These are phyloP conservation scores for Drosophila aff. DNA, from an alignment of 1,140 invertebrate species.

Conservation along the genomic window DNA sequence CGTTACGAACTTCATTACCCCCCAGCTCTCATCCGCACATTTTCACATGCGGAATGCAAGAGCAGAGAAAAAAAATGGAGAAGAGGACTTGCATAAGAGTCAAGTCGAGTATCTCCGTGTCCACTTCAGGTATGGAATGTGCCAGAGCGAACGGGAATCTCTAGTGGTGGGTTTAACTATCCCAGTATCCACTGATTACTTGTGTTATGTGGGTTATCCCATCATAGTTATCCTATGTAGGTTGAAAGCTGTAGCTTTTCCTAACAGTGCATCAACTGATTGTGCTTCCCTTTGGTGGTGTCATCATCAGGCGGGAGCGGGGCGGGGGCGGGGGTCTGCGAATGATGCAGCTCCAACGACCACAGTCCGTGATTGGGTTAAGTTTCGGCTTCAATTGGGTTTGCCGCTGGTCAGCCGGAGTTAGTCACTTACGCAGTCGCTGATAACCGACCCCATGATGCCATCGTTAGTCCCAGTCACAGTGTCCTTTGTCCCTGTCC, in stretches of 20 bases:
- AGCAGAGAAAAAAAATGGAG: background rate
- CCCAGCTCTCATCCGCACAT: background rate
- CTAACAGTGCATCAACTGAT: background rate
- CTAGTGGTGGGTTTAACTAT: background rate
- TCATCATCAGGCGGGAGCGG: background rate
- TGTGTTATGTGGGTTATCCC: background rate
- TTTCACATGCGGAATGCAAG: constrained; percentile 15
- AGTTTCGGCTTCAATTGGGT: constrained; percentile 34
- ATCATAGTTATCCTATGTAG: background rate
- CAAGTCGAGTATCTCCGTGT: background rate
- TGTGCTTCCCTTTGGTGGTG: background rate
- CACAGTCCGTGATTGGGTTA: constrained; percentile 33
- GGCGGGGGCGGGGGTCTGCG: no score
- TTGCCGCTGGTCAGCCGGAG: constrained; percentile 22
- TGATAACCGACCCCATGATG: background rate
- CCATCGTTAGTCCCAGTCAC: background rate
- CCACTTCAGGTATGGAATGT: constrained; percentile 2
- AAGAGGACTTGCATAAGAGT: background rate
- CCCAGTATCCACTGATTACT: background rate
- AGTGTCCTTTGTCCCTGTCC: constrained; percentile 11
- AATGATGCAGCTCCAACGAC: background rate
- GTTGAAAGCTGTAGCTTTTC: background rate
- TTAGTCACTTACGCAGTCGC: constrained; percentile 32
- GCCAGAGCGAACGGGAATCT: background rate
- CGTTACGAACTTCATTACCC: constrained; percentile 6